Conservation (phyloP, 2,888 invertebrate species). For the Limnephilus auricula region DNA sequence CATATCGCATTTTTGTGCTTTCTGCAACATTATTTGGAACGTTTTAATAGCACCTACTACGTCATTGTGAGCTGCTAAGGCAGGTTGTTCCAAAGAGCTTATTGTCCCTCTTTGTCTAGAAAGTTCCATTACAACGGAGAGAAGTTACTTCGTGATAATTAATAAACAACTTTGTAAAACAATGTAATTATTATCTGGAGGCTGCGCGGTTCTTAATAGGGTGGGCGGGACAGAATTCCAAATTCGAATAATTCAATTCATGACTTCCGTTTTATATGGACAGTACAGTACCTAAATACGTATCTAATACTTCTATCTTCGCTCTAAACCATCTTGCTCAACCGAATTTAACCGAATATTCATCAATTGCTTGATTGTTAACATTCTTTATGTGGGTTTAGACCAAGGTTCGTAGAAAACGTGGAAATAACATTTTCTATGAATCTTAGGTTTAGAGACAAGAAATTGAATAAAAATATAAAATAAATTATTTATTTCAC, state of each 20-base stretch:
- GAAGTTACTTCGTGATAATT: slow-evolving; percentile 14
- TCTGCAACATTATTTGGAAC: not conserved
- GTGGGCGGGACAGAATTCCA: not conserved
- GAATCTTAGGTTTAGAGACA: not conserved
- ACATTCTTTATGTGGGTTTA: not conserved
- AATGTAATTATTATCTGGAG: slow-evolving; percentile 14
- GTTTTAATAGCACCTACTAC: not conserved
- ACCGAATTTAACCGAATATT: not conserved
- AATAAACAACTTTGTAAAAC: slow-evolving; percentile 32
- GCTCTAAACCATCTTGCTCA: too few relatives aligned
- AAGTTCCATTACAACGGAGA: slow-evolving; percentile 13
- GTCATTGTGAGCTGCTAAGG: not conserved
- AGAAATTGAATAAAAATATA: not conserved
- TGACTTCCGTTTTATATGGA: not conserved
- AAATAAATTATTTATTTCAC: not conserved
- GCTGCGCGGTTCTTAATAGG: not conserved
- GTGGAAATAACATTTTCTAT: too few relatives aligned
- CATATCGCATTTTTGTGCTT: not conserved
- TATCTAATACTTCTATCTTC: not conserved
- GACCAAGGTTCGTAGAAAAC: too few relatives aligned
- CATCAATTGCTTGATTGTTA: not conserved
- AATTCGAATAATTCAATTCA: slow-evolving; percentile 22
- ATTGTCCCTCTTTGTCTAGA: not conserved
- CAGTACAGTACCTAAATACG: not conserved
- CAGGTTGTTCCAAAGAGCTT: slow-evolving; percentile 28